These are phyloP conservation scores for Hippopotamyrus pictus DNA, from an alignment of 2,797 vertebrate genomes.

Conservation along the genomic window DNA sequence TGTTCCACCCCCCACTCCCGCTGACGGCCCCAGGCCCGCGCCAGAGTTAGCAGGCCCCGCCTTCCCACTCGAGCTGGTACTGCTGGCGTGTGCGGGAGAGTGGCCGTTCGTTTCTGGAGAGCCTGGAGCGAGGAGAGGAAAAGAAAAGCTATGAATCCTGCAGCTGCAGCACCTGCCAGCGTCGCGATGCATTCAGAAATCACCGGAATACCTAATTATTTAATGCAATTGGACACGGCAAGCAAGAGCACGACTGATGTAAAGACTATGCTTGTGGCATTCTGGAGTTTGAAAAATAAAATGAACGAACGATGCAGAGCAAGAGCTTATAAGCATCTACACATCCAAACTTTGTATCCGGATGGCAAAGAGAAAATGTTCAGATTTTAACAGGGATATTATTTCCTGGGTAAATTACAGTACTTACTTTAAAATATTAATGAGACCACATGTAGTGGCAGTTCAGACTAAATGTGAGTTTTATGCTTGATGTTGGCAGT, in stretches of 20 bases:
- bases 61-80: conserved; percentile 66
- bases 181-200: neutral
- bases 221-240: neutral
- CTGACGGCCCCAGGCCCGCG: conserved; percentile 38
- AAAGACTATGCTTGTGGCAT: neutral
- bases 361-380: neutral
- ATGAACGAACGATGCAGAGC: neutral
- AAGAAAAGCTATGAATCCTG: neutral
- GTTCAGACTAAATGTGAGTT: neutral
- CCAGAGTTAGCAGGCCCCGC: conserved; percentile 62
- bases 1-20: conserved; percentile 7
- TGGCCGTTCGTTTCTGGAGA: conserved; percentile 79
- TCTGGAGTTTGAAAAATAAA: neutral
- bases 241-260: neutral
- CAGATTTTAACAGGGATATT: neutral
- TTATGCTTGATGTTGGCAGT: neutral
- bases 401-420: neutral
- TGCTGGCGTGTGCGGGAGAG: conserved; percentile 66
- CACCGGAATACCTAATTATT: neutral
- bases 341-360: neutral
- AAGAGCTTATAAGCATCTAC: neutral
- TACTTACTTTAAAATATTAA: neutral
- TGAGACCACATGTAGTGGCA: neutral
- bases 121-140: conserved; percentile 51
- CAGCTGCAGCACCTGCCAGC: neutral